A percentile compares a stretch with the other conserved stretches of the same genome.
Conservation (phyloP, 2,113 vertebrate species). For the Cyphomyrus plagiostoma region DNA sequence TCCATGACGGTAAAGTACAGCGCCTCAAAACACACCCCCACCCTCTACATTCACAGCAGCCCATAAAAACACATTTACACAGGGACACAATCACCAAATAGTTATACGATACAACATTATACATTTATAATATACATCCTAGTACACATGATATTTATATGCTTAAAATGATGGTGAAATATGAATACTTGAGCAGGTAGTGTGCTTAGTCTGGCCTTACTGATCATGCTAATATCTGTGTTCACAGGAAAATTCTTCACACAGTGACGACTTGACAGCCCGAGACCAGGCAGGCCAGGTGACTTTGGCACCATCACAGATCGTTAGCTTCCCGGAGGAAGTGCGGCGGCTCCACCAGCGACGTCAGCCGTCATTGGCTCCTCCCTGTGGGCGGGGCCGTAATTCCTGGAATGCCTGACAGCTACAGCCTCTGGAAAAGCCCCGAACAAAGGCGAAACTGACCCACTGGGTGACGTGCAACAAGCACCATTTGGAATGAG, state of each 20-base stretch:
- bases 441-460: neutral
- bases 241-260: no score
- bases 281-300: no score
- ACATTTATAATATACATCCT: neutral
- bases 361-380: no score
- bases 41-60: neutral
- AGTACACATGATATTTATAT: neutral
- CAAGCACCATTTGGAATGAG: neutral
- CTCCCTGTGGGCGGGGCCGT: no score
- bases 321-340: no score
- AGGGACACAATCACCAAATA: neutral
- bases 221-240: no score
- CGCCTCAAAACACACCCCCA: neutral
- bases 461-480: neutral
- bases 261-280: no score
- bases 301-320: no score
- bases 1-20: neutral
- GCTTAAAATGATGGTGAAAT: neutral
- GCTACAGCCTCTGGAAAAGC: neutral
- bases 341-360: no score
- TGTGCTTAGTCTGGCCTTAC: no score
- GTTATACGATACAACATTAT: neutral
- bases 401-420: neutral
- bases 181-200: neutral
- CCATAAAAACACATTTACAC: neutral